phyloP scores from a whole-genome alignment of 2,888 invertebrate genomes.

The Strigamia transsilvanica region DNA sequence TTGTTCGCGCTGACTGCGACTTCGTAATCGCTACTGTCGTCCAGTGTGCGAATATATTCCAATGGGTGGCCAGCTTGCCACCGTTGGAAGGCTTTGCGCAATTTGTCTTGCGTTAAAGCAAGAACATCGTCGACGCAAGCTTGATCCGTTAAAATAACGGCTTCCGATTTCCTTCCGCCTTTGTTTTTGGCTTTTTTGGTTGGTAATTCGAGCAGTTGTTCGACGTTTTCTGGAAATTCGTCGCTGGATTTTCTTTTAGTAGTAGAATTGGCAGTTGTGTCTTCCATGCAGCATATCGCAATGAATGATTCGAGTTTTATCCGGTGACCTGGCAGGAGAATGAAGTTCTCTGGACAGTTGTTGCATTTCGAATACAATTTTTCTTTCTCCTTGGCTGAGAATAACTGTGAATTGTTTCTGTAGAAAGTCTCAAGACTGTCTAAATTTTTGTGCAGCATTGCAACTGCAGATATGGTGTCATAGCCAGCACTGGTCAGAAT shows the following conservation, averaged over 20 bases:
- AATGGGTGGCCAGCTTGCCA: neutral
- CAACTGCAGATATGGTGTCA: conserved; percentile 24
- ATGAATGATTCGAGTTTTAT: conserved; percentile 13
- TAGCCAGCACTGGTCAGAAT: conserved; percentile 17
- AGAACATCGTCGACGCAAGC: neutral
- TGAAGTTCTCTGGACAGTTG: neutral
- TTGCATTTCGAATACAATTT: conserved; percentile 25
- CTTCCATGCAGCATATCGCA: neutral
- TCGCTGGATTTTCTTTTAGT: neutral
- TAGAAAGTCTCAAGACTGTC: neutral
- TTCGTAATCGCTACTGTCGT: neutral
- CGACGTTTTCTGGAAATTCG: neutral
- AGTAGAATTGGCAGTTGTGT: neutral
- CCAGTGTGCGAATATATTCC: neutral
- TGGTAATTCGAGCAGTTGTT: neutral
- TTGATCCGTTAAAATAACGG: neutral
- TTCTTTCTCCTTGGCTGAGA: neutral
- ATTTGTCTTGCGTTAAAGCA: neutral
- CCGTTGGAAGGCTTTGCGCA: conserved; percentile 10
- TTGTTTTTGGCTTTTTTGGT: neutral
- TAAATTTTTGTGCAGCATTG: neutral
- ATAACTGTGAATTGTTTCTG: neutral
- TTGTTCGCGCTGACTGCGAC: neutral
- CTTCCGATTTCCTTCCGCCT: neutral
- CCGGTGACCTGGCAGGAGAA: neutral